These are phyloP conservation scores for Schizotus pectinicornis DNA, from an alignment of 2,888 invertebrate species.

Conservation along the genomic window DNA sequence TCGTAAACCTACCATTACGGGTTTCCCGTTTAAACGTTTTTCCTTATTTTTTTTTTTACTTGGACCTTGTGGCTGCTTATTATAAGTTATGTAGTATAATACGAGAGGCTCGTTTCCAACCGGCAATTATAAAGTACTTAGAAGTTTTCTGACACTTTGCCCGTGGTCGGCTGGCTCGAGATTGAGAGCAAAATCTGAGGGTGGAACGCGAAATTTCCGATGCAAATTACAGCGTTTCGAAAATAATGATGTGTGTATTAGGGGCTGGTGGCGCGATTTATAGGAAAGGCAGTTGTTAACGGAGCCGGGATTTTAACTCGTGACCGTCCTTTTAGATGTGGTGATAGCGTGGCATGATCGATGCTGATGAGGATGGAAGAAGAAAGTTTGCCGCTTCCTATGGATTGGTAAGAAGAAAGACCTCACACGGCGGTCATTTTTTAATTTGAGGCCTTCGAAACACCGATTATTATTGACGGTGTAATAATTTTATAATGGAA, in stretches of 20 bases:
- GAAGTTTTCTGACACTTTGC: constrained; percentile 50
- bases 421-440: constrained; percentile 45
- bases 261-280: constrained; percentile 2
- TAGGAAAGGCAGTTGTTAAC: not conserved
- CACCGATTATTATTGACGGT: constrained; percentile 25
- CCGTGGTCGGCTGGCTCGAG: constrained; percentile 36
- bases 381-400: constrained; percentile 27
- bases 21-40: not conserved
- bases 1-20: not conserved
- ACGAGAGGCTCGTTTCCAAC: constrained; percentile 38
- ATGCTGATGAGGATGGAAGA: constrained; percentile 3
- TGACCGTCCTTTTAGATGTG: too few relatives aligned
- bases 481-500: constrained; percentile 20
- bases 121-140: constrained; percentile 54
- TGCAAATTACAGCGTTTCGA: constrained; percentile 21
- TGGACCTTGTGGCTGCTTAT: constrained; percentile 29
- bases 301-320: too few relatives aligned
- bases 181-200: constrained; percentile 1
- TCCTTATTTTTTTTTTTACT: not conserved
- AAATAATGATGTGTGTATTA: constrained; percentile 21
- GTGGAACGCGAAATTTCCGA: constrained; percentile 14
- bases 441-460: constrained; percentile 38
- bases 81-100: constrained; percentile 42
- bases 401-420: constrained; percentile 29
- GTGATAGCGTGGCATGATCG: not conserved